These are phyloP conservation scores for Philypnodon macrostomus DNA, from an alignment of 2,797 vertebrate species.

Conservation along the genomic window DNA sequence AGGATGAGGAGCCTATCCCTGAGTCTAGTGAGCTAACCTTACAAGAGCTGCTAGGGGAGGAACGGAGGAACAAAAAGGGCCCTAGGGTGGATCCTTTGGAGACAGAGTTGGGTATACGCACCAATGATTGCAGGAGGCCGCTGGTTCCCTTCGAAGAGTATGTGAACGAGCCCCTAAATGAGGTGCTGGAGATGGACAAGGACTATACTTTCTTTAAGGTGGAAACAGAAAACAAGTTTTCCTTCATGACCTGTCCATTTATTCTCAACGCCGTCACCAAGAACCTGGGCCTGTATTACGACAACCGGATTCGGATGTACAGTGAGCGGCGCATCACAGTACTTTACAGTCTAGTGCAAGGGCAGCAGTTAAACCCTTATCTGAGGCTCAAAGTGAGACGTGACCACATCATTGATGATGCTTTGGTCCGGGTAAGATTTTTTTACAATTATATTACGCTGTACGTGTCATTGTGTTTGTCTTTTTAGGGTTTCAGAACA, in stretches of 20 bases:
- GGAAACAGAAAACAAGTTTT: conserved; percentile 98
- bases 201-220: conserved; percentile 99
- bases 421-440: conserved; percentile 95
- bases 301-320: conserved; percentile 99
- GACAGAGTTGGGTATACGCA: conserved; percentile 93
- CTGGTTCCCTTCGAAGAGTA: conserved; percentile 96
- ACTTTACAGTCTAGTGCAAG: conserved; percentile 97
- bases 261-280: conserved; percentile 98
- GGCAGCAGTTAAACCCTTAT: conserved; percentile 96
- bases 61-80: conserved; percentile 93
- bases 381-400: conserved; percentile 94
- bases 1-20: conserved; percentile 93
- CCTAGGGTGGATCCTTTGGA: conserved; percentile 95
- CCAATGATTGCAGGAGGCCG: conserved; percentile 92
- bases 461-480: too few relatives aligned
- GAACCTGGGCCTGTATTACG: conserved; percentile 97
- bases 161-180: conserved; percentile 97
- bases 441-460: too few relatives aligned
- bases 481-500: too few relatives aligned
- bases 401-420: conserved; percentile 98
- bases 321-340: conserved; percentile 97
- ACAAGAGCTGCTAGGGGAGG: conserved; percentile 95
- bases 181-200: conserved; percentile 99
- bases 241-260: conserved; percentile 99
- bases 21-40: conserved; percentile 96